Percentiles rank a stretch among this genome's conserved stretches.
These are phyloP conservation scores for Pseudois nayaur DNA, from an alignment of 2,113 vertebrate species.

Conservation along the genomic window DNA sequence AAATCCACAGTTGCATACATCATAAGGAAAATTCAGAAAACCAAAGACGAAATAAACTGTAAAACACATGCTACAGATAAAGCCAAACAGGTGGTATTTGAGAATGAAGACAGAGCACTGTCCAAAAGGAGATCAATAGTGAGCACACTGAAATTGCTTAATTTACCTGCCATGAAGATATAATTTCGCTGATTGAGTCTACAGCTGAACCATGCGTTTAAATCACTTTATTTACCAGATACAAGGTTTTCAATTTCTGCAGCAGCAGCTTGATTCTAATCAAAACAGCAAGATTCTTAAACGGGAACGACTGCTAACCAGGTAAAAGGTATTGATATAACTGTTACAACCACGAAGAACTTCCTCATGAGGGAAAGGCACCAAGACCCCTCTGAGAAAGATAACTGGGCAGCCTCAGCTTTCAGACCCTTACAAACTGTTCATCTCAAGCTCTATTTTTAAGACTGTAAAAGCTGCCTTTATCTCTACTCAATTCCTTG, in stretches of 20 bases:
- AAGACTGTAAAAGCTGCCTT: slow-evolving; percentile 6
- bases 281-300: background rate
- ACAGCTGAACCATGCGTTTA: background rate
- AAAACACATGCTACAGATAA: background rate
- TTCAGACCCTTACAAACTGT: background rate
- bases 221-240: slow-evolving; percentile 11
- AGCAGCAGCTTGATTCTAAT: background rate
- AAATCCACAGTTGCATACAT: background rate
- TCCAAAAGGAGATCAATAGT: background rate
- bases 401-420: background rate
- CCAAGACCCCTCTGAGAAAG: background rate
- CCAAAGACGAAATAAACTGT: background rate
- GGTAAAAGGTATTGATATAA: background rate
- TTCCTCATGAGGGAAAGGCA: background rate
- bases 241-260: slow-evolving; percentile 26
- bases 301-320: background rate
- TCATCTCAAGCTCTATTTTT: background rate
- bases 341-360: background rate
- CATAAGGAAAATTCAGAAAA: background rate
- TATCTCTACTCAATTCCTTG: background rate
- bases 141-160: background rate
- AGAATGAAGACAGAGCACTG: background rate
- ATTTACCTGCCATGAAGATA: background rate
- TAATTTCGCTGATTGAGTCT: background rate
- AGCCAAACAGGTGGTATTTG: background rate